These are phyloP conservation scores for Gibbula magus DNA, from an alignment of 2,888 invertebrate species.

Conservation along the genomic window DNA sequence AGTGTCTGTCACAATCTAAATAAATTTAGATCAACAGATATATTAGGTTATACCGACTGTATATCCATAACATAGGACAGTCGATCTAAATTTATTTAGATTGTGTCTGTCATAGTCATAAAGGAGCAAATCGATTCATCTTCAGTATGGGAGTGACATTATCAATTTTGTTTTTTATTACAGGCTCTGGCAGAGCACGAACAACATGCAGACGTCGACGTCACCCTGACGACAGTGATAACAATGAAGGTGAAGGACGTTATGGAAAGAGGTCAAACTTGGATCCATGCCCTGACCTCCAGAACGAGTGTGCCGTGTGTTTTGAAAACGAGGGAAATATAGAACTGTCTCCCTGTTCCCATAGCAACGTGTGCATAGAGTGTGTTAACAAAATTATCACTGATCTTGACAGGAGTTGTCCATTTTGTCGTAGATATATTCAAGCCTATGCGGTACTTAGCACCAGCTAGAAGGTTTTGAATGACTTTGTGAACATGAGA, in stretches of 20 bases:
- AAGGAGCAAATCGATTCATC: too few species aligned
- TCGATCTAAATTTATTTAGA: too few species aligned
- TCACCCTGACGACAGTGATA: background rate
- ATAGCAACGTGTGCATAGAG: constrained; percentile 19
- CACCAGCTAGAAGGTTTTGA: too few species aligned
- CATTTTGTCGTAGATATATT: constrained; percentile 27
- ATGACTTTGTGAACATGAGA: too few species aligned
- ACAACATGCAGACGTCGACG: background rate
- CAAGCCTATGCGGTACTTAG: constrained; percentile 12
- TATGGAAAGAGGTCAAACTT: background rate
- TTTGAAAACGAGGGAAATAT: constrained; percentile 9
- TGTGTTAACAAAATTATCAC: constrained; percentile 27
- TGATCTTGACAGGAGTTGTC: constrained; percentile 23
- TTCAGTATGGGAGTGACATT: too few species aligned
- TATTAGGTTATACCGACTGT: too few species aligned
- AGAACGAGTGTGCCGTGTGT: constrained; percentile 23
- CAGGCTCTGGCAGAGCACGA: background rate
- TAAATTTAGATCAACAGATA: too few species aligned
- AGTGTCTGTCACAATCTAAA: too few species aligned
- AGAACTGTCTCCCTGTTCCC: constrained; percentile 21
- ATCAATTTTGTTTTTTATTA: background rate
- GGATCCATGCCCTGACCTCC: background rate
- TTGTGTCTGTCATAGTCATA: too few species aligned
- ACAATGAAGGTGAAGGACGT: background rate
- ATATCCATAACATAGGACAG: too few species aligned